Evolutionary conservation across 2,888 invertebrate genomes (phyloP), one percentile per base, ranked within the genome.

Genomic region (Drosophila putrida): DNA sequence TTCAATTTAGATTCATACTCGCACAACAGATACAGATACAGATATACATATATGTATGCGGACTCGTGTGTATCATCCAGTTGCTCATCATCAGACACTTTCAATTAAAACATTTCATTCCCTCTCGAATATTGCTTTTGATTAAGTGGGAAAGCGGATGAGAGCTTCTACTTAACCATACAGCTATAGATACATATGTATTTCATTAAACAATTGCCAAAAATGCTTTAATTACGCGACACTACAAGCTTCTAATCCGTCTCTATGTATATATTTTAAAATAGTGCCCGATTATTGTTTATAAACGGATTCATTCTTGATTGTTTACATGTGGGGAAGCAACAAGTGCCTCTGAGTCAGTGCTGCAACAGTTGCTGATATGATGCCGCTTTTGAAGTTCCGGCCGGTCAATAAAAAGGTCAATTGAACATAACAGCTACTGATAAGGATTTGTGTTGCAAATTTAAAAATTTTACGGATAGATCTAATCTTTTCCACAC

Each of bases 61-160:
- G 39, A 27, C 25, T 39, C 58, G 28, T 39, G 6, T 39, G 39
- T 55, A 47, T 59, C 65, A 27, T 72, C 54, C 51, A 55, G 49
- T 43, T 61, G 63, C 75, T 67, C 81, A 75, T 76, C 80, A 81
- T 71, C 87, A 76, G 82, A 51, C 89, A 88, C 88, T 88, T 88
- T 86, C 86, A 88, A 88, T 88, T 88, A 88, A 88, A 84, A 71
- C 79, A 83, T 83, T 86, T 78, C 70, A 74, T 67, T 77, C 67
- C 64, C 79, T 62, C 63, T 70, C 59, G 55, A 55, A 65, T 66
- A 78, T 80, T 67, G 83, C 79, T 54, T 78, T 82, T 82, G 83
- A 83, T 86, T 86, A 82, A 82, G 79, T 75, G 78, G 53, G 69
- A 57, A 44, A 62, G 59, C 75, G 76, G 76, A 71, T 67, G 75